Evolutionary conservation across 2,888 invertebrate species (phyloP), one percentile per base, ranked within the genome.

Genomic region (Hirtodrosophila alboralis): DNA sequence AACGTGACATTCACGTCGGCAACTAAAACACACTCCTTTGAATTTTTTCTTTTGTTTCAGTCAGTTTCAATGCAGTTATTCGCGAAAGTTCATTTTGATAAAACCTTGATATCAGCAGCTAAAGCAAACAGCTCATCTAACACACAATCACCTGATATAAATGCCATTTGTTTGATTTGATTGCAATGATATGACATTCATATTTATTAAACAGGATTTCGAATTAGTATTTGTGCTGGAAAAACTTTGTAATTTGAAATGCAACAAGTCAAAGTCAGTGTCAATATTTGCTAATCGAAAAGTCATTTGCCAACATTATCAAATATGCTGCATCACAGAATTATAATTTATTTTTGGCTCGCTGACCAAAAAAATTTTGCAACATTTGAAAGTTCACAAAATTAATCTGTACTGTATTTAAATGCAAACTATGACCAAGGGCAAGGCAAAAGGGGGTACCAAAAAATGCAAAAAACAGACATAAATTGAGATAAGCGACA

Each of bases 401-500:
- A 60, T 61, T 60, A 71, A 58, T 67, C 54, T 49, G 14, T 12
- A 31, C 40, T 49, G 31, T 38, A 59, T 54, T 71, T 63, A 53
- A 60, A 68, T 63, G 61, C 36, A 41, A 64, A 75, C 66, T 71
- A 36, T 52, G 18, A 28, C 33, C 51, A 43, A 8, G 7, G 4
- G 7, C 6, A 27, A 21, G 8, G 23, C 3, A 23, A 23, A 23
- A 23, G 23, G n/a, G n/a, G n/a, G n/a, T n/a, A n/a, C 23, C 23
- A 6, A 23, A 23, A 23, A 6, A 6, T 4, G 18, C 23, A 23
- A 23, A 3, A 21, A 21, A 21, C 23, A 12, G 38, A 13, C 26
- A 4, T n/a, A 27, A 57, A 34, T 27, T 28, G 28, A 49, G 56
- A 64, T 67, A 76, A 54, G 47, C 54, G 54, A 53, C 44, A 62